A percentile compares a stretch with the other conserved stretches of the same genome.
Conservation (phyloP, 2,888 invertebrate genomes). For the Oscheius sp. region DNA sequence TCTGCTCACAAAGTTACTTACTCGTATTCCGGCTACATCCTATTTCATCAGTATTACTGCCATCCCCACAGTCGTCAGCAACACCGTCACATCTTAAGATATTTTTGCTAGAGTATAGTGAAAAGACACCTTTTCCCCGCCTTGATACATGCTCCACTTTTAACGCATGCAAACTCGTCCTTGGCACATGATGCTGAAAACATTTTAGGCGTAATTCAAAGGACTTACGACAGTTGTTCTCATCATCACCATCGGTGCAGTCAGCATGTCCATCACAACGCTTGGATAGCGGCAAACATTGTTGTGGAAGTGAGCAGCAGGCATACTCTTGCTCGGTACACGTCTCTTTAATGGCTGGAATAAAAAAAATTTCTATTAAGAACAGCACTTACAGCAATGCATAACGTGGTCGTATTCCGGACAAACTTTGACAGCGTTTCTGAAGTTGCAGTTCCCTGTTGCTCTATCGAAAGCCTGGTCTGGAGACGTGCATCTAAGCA, state of each 20-base stretch:
- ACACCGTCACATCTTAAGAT: slow-evolving; percentile 65
- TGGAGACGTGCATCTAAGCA: slow-evolving; percentile 62
- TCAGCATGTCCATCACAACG: slow-evolving; percentile 70
- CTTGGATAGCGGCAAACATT: slow-evolving; percentile 61
- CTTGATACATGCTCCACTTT: slow-evolving; percentile 66
- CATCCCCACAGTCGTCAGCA: slow-evolving; percentile 70
- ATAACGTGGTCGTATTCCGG: slow-evolving; percentile 72
- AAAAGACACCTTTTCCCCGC: slow-evolving; percentile 52
- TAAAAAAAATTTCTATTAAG: not conserved
- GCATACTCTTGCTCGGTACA: slow-evolving; percentile 64
- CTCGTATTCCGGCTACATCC: slow-evolving; percentile 69
- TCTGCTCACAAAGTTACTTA: slow-evolving; percentile 25
- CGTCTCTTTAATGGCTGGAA: slow-evolving; percentile 58
- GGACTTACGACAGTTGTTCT: slow-evolving; percentile 70
- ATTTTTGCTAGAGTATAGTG: not conserved
- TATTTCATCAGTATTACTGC: slow-evolving; percentile 70
- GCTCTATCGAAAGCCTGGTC: slow-evolving; percentile 68
- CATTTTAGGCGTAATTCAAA: not conserved
- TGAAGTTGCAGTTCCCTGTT: slow-evolving; percentile 69
- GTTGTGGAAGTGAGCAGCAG: slow-evolving; percentile 69
- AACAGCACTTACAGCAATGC: slow-evolving; percentile 69
- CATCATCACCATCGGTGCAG: slow-evolving; percentile 70
- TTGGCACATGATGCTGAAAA: slow-evolving; percentile 66
- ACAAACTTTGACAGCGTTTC: slow-evolving; percentile 65
- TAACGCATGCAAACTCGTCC: slow-evolving; percentile 71